A percentile compares a stretch with the other conserved stretches of the same genome.
phyloP scores from a whole-genome alignment of 2,888 invertebrate genomes.

The Eilema caniola region DNA sequence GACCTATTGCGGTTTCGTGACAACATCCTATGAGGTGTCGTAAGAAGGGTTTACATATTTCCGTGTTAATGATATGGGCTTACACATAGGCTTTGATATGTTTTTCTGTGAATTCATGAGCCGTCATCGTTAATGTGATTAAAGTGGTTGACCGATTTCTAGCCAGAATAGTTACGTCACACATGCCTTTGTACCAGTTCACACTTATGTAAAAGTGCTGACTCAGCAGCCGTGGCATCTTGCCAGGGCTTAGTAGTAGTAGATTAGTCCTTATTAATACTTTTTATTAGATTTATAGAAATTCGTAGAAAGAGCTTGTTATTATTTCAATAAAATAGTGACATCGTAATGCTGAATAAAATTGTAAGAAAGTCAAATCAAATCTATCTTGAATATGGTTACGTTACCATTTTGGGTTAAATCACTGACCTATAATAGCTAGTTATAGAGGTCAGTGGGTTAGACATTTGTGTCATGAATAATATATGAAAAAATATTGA shows the following conservation, averaged over 20 bases:
- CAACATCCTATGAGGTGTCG: too few relatives aligned
- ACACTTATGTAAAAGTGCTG: not conserved
- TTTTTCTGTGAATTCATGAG: not conserved
- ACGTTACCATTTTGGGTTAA: too few relatives aligned
- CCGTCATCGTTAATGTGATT: not conserved
- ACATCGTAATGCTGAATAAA: not conserved
- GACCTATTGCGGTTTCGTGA: too few relatives aligned
- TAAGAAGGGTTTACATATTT: too few relatives aligned
- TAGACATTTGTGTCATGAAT: too few relatives aligned
- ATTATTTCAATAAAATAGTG: not conserved
- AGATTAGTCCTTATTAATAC: not conserved
- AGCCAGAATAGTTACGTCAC: not conserved
- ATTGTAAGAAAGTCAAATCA: not conserved
- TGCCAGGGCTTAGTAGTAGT: not conserved
- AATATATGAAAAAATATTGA: not conserved
- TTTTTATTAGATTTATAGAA: not conserved
- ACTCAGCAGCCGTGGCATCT: constrained; percentile 1
- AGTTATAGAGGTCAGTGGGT: too few relatives aligned
- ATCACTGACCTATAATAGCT: too few relatives aligned
- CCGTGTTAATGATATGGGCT: not conserved
- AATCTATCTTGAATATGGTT: too few relatives aligned
- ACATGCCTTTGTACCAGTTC: not conserved
- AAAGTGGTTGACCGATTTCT: constrained; percentile 1
- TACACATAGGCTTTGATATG: not conserved
- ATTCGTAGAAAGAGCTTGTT: not conserved